phyloP scores from a whole-genome alignment of 2,113 vertebrate genomes.

The Chunga burmeisteri region DNA sequence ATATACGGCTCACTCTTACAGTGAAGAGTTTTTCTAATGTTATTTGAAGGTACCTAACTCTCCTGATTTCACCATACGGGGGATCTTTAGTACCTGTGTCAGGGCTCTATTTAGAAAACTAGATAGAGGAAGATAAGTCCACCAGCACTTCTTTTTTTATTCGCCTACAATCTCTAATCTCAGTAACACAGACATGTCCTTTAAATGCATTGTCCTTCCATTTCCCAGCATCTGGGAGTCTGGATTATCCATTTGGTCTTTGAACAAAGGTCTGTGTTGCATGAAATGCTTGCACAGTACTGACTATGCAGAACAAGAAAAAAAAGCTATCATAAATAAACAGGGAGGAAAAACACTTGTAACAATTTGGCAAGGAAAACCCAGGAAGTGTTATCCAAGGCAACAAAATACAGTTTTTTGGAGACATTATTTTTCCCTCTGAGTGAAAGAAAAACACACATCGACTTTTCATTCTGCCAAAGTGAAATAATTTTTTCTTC shows the following conservation, averaged over 20 bases:
- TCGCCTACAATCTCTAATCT: neutral
- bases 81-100: neutral
- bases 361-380: neutral
- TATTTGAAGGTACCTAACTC: neutral
- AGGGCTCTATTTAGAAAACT: neutral
- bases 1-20: neutral
- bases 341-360: neutral
- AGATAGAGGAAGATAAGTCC: neutral
- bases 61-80: neutral
- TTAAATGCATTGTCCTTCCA: neutral
- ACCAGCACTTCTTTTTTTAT: neutral
- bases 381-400: neutral
- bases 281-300: neutral
- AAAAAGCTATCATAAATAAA: neutral
- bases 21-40: neutral
- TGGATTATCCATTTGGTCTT: neutral
- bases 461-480: neutral
- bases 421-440: neutral
- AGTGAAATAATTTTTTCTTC: neutral
- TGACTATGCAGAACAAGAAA: neutral
- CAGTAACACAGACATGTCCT: neutral
- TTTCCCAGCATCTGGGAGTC: neutral
- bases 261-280: neutral
- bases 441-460: neutral
- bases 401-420: neutral